Conservation (phyloP, 2,797 vertebrate species). For the Dermochelys coriacea region DNA sequence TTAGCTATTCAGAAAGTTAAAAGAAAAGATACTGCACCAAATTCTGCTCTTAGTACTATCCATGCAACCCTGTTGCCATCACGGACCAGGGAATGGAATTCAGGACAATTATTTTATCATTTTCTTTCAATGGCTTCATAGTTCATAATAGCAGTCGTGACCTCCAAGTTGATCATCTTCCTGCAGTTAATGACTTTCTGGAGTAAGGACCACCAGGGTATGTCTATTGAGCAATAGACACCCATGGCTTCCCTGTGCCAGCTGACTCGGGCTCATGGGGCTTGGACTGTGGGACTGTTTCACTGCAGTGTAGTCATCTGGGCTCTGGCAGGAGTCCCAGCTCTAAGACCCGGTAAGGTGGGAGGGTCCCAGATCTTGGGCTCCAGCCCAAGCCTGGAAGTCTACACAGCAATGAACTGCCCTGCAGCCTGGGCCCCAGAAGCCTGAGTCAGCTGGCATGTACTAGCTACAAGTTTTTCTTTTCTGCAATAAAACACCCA, state of each 20-base stretch:
- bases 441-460: neutral
- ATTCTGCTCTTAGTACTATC: constrained; percentile 6
- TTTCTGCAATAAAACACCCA: neutral
- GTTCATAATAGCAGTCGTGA: neutral
- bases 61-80: constrained; percentile 16
- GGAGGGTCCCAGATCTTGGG: neutral
- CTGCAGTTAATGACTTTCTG: neutral
- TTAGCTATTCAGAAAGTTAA: constrained; percentile 20
- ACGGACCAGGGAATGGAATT: neutral
- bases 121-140: neutral
- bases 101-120: constrained; percentile 12
- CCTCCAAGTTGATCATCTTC: constrained; percentile 20
- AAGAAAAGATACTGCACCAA: neutral
- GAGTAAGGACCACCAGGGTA: neutral
- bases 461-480: neutral
- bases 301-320: neutral
- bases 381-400: neutral
- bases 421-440: neutral
- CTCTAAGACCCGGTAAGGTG: neutral
- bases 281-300: neutral
- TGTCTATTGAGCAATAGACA: neutral
- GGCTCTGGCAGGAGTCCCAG: neutral
- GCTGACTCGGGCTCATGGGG: neutral
- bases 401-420: neutral
- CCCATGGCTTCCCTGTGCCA: neutral